phyloP scores from a whole-genome alignment of 2,113 vertebrate genomes.

The Sterna hirundo region DNA sequence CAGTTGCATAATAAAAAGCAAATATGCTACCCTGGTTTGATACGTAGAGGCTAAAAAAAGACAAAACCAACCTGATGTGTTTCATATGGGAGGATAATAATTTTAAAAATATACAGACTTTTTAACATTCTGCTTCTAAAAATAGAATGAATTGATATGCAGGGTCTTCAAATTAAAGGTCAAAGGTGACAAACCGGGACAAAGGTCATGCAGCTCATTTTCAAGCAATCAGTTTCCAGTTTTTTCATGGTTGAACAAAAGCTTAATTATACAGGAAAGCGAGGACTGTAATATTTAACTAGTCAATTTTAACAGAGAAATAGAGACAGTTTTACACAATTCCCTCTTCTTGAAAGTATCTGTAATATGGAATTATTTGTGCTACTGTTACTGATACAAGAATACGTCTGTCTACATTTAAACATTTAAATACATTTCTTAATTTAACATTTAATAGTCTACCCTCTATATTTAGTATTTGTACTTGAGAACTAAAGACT shows the following conservation, averaged over 20 bases:
- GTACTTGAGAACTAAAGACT: neutral
- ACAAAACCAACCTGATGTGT: neutral
- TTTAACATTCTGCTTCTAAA: slow-evolving; percentile 71
- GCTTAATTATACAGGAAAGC: slow-evolving; percentile 74
- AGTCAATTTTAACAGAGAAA: slow-evolving; percentile 6
- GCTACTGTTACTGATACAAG: neutral
- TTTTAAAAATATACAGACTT: slow-evolving; percentile 19
- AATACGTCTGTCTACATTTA: neutral
- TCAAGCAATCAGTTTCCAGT: slow-evolving; percentile 74
- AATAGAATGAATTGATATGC: slow-evolving; percentile 75
- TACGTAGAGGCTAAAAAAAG: neutral
- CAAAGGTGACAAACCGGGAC: slow-evolving; percentile 79
- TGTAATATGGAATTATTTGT: neutral
- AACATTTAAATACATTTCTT: neutral
- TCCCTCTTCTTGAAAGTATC: neutral
- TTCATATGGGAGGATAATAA: neutral
- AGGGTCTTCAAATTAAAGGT: slow-evolving; percentile 80
- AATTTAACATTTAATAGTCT: neutral
- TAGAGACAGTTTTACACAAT: neutral
- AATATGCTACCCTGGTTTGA: neutral
- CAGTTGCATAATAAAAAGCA: neutral
- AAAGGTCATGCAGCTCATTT: slow-evolving; percentile 79
- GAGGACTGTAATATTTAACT: slow-evolving; percentile 57
- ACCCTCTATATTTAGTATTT: neutral
- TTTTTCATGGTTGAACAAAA: slow-evolving; percentile 77